Base-by-base conservation (phyloP, 2,888 invertebrate genomes). In the Machimus rusticus region DNA sequence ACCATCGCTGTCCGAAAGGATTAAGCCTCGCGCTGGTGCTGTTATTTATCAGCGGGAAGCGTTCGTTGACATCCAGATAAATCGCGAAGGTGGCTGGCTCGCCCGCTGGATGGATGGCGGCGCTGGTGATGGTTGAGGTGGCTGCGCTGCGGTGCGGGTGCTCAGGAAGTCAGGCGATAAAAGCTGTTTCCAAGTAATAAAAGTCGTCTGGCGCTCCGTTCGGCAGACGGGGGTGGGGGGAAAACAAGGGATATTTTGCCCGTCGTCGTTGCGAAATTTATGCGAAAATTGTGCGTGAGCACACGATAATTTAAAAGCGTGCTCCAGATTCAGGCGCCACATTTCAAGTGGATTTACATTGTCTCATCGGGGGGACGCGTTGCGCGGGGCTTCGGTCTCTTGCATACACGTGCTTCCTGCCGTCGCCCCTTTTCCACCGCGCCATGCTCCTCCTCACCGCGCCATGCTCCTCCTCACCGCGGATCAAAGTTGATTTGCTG, bases 281-380 rank as follows among this genome's bases (percentile, higher is more conserved):
- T 82, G 82, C 82, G 82, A 57, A 82, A 82, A 82, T 82, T 82
- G 82, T 82, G 82, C 82, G 82, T 82, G 82, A 82, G 82, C 82
- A 57, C 66, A 23, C 57, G 82, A 82, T 82, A 66, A 82, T 57
- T 82, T 82, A 82, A 82, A 46, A 82, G 39, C 34, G 66, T 37
- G 82, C 57, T 37, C 82, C 82, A 81, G 51, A 81, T 81, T 81
- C 81, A 82, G 82, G 82, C 82, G 82, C 82, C 82, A 82, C 57
- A 43, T 78, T 39, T 43, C 16, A 82, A 82, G 57, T 82, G 37
- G 82, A 82, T 82, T 46, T 82, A 82, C 82, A 82, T 82, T 82
- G 82, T 82, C 57, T 57, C 57, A 34, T 19, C 9, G 39, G 2
- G 51, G 16, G 51, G 51, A n/a, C 51, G n/a, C 51, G n/a, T 6